These are phyloP conservation scores for Drosophila monieri DNA, from an alignment of 2,888 invertebrate genomes.

Conservation along the genomic window DNA sequence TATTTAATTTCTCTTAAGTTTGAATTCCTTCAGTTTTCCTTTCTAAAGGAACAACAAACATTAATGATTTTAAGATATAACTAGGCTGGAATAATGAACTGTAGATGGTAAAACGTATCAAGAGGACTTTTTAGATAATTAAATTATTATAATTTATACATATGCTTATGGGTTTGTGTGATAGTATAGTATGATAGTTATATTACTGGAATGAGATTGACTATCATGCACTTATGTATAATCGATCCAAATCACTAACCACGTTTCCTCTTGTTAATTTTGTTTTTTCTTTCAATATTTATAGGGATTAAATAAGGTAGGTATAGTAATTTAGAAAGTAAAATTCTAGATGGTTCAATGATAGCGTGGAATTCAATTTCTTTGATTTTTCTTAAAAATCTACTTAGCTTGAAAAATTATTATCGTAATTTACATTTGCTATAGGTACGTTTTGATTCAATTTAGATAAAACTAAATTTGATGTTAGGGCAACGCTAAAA, in stretches of 20 bases:
- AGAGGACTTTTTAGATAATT: slow-evolving; percentile 46
- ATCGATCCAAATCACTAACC: slow-evolving; percentile 82
- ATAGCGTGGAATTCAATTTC: slow-evolving; percentile 20
- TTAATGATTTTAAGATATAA: slow-evolving; percentile 39
- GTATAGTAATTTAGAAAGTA: slow-evolving; percentile 22
- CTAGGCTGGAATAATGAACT: slow-evolving; percentile 44
- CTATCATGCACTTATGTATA: slow-evolving; percentile 50
- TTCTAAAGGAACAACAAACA: background rate
- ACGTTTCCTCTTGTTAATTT: slow-evolving; percentile 75
- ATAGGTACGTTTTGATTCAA: slow-evolving; percentile 76
- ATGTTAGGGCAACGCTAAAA: slow-evolving; percentile 46
- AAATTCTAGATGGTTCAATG: slow-evolving; percentile 29
- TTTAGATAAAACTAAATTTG: slow-evolving; percentile 64
- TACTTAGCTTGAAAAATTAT: slow-evolving; percentile 72
- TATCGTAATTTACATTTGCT: slow-evolving; percentile 80
- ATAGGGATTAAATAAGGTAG: slow-evolving; percentile 24
- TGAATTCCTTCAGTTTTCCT: background rate
- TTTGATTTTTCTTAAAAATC: slow-evolving; percentile 29
- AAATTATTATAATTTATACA: slow-evolving; percentile 40
- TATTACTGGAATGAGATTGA: slow-evolving; percentile 27
- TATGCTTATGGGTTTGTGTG: slow-evolving; percentile 35
- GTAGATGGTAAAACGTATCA: slow-evolving; percentile 16
- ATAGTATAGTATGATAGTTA: slow-evolving; percentile 29
- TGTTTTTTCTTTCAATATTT: slow-evolving; percentile 29
- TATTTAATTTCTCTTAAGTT: slow-evolving; percentile 11